Evolutionary conservation across 1,140 invertebrate genomes (phyloP).

Genomic region (Penaeus indicus): DNA sequence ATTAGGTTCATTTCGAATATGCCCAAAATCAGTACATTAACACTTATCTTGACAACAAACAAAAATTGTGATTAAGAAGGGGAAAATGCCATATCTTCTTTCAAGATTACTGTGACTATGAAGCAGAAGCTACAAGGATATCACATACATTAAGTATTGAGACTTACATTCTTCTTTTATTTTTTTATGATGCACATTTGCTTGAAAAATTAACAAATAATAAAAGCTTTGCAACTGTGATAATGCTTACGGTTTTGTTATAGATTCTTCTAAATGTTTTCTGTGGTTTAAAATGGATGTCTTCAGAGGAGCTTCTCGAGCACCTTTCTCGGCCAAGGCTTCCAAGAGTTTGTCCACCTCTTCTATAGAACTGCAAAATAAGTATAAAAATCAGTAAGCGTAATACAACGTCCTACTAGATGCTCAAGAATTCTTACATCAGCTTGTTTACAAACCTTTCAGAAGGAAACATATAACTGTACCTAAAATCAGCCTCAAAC

Average conservation of each 20-base stretch:
- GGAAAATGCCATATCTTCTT: not conserved
- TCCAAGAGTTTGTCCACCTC: slow-evolving; percentile 69
- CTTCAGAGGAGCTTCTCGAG: slow-evolving; percentile 69
- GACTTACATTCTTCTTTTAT: too few species aligned
- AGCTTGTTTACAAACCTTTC: too few species aligned
- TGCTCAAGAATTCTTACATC: too few species aligned
- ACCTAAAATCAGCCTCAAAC: too few species aligned
- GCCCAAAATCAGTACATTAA: not conserved
- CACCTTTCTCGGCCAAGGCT: slow-evolving; percentile 69
- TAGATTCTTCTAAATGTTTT: slow-evolving; percentile 66
- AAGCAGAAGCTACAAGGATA: too few species aligned
- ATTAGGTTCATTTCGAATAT: not conserved
- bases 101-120: not conserved
- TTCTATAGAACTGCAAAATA: slow-evolving; percentile 67
- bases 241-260: slow-evolving; percentile 50
- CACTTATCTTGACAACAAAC: too few species aligned
- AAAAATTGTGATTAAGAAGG: not conserved
- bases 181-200: too few species aligned
- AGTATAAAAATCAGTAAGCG: slow-evolving; percentile 67
- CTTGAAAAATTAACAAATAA: too few species aligned
- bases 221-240: too few species aligned
- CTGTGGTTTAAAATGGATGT: slow-evolving; percentile 68
- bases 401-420: too few species aligned
- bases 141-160: too few species aligned
- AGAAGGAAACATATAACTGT: too few species aligned